Conservation (phyloP, 1,140 invertebrate genomes). For the Brachionus calyciflorus region DNA sequence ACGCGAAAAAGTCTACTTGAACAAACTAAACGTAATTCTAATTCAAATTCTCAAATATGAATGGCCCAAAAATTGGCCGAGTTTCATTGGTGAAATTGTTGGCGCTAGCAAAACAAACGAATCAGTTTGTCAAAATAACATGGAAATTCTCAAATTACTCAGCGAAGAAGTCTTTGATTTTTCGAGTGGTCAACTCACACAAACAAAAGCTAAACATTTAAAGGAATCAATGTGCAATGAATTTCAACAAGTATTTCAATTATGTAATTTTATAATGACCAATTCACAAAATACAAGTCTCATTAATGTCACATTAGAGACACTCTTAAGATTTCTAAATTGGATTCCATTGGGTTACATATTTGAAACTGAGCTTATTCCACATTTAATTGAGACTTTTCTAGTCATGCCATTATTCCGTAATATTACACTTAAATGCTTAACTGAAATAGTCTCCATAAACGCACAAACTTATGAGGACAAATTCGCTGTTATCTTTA, state of each 20-base stretch:
- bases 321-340: conserved; percentile 90
- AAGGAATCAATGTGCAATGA: conserved; percentile 99
- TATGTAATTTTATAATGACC: conserved; percentile 81
- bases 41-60: conserved; percentile 94
- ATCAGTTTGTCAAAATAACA: conserved; percentile 97
- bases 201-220: conserved; percentile 96
- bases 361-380: conserved; percentile 96
- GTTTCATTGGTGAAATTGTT: conserved; percentile 97
- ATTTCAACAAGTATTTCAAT: conserved; percentile 93
- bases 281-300: conserved; percentile 44
- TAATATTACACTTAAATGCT: conserved; percentile 94
- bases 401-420: conserved; percentile 94
- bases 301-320: conserved; percentile 78
- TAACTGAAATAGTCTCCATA: conserved; percentile 79
- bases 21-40: conserved; percentile 97
- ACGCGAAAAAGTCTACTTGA: conserved; percentile 90
- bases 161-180: conserved; percentile 99
- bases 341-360: conserved; percentile 99
- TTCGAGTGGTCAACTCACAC: conserved; percentile 92
- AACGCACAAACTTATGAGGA: conserved; percentile 32
- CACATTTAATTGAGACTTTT: conserved; percentile 79
- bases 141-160: conserved; percentile 92
- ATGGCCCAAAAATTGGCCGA: conserved; percentile 99
- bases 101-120: conserved; percentile 98
- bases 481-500: conserved; percentile 40